Conservation (phyloP, 2,113 vertebrate species). For the Etheostoma cragini region DNA sequence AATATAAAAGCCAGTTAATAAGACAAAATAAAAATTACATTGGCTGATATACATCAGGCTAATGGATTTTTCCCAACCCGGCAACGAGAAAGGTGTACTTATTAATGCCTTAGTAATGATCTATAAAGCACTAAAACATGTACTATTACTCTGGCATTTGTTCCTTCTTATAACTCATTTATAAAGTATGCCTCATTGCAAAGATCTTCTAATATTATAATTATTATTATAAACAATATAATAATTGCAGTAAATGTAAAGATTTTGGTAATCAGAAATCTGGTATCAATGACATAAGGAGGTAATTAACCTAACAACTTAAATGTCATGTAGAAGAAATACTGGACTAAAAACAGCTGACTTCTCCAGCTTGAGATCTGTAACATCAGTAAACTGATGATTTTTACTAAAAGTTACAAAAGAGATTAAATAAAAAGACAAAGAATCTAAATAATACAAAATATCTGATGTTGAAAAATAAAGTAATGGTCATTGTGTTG, state of each 20-base stretch:
- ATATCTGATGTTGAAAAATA: background rate
- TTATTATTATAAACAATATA: too few species aligned
- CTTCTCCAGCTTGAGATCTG: background rate
- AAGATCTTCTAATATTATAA: too few species aligned
- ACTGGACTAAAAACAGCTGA: background rate
- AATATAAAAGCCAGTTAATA: background rate
- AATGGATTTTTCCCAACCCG: background rate
- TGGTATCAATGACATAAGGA: too few species aligned
- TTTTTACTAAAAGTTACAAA: background rate
- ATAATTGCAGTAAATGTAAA: background rate
- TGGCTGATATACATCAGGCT: background rate
- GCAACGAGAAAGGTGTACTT: background rate
- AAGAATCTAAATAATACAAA: background rate
- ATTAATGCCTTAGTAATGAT: background rate
- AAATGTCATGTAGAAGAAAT: too few species aligned
- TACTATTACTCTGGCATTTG: background rate
- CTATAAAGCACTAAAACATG: background rate
- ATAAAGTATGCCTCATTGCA: background rate
- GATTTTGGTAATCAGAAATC: background rate
- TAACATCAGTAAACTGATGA: background rate
- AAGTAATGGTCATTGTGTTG: background rate
- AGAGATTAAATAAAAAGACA: background rate
- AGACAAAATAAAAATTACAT: background rate
- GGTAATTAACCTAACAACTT: too few species aligned
- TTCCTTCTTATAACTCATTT: background rate